A percentile compares a stretch with the other conserved stretches of the same genome.
Conservation (phyloP, 2,113 vertebrate genomes). For the Zapornia atra region DNA sequence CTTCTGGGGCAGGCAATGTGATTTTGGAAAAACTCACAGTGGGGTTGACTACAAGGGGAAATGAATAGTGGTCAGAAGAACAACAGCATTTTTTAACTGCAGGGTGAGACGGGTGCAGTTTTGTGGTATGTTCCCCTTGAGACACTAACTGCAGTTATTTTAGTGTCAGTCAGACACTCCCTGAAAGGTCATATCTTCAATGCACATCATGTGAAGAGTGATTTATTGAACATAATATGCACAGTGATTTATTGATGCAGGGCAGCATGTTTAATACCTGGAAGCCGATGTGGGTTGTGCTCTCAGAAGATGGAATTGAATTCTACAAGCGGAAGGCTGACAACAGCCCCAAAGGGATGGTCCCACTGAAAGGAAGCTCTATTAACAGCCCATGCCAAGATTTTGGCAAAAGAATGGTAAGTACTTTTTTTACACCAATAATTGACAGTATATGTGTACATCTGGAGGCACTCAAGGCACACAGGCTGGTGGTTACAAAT, state of each 20-base stretch:
- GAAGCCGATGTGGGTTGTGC: conserved; percentile 92
- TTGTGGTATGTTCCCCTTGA: background rate
- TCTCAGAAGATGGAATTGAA: conserved; percentile 92
- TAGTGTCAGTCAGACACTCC: background rate
- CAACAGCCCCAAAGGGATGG: conserved; percentile 91
- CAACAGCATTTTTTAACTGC: background rate
- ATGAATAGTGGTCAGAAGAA: background rate
- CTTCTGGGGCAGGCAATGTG: background rate
- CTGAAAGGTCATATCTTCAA: background rate
- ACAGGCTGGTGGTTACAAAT: background rate
- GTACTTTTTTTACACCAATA: background rate
- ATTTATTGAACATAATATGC: background rate
- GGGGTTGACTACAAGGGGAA: background rate
- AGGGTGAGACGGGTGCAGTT: background rate
- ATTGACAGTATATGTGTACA: background rate
- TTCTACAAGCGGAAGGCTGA: conserved; percentile 95
- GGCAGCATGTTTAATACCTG: conserved; percentile 91
- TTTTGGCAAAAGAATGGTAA: conserved; percentile 89
- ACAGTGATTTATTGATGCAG: conserved; percentile 62
- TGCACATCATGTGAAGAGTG: background rate
- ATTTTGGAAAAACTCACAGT: background rate
- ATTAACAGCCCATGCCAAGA: conserved; percentile 89
- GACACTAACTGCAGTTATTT: background rate
- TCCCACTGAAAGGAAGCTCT: conserved; percentile 88
- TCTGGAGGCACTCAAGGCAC: background rate